Evolutionary conservation across 2,113 vertebrate genomes (phyloP).

Genomic region (Anseranas semipalmata): DNA sequence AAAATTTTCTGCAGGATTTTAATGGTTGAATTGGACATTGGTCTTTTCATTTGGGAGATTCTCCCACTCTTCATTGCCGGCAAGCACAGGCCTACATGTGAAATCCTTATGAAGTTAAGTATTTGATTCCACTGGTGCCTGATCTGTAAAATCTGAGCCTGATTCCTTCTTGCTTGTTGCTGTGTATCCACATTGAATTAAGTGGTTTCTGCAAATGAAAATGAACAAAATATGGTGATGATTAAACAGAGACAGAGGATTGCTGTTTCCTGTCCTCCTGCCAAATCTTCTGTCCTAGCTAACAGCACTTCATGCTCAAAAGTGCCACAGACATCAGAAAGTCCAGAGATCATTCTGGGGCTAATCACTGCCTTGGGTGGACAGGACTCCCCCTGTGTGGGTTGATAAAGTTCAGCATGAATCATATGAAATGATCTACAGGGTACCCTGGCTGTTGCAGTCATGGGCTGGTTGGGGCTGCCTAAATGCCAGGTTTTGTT

Average conservation of each 20-base stretch:
- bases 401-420: neutral
- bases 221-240: neutral
- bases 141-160: neutral
- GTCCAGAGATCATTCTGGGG: neutral
- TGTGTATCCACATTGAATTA: neutral
- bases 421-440: neutral
- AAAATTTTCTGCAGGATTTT: constrained; percentile 13
- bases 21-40: neutral
- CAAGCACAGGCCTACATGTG: neutral
- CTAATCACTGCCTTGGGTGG: neutral
- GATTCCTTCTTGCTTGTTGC: neutral
- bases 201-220: neutral
- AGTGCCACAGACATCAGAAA: neutral
- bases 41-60: neutral
- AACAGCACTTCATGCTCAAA: neutral
- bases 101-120: neutral
- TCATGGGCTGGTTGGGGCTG: neutral
- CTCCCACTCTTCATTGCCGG: neutral
- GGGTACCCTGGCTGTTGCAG: neutral
- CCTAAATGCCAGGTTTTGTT: rapidly evolving
- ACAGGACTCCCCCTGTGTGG: neutral
- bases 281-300: neutral
- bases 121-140: neutral
- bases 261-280: neutral
- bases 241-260: neutral